A percentile compares a stretch with the other conserved stretches of the same genome.
These are phyloP conservation scores for Speoplatyrhinus poulsoni DNA, from an alignment of 2,113 vertebrate species.

Conservation along the genomic window DNA sequence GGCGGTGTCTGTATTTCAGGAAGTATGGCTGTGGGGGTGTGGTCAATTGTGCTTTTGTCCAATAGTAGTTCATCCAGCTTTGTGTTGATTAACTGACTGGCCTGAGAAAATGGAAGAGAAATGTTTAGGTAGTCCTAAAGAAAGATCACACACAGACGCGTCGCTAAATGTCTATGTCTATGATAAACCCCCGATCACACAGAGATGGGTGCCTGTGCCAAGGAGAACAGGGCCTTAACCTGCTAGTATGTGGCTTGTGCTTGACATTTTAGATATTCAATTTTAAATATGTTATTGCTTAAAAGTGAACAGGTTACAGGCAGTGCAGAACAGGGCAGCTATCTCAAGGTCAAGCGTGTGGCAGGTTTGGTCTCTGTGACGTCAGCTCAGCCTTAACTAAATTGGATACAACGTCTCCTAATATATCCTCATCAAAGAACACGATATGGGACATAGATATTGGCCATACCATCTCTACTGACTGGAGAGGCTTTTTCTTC, in stretches of 20 bases:
- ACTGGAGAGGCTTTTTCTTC: conserved; percentile 86
- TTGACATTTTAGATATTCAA: too few species aligned
- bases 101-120: neutral
- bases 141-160: neutral
- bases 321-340: too few species aligned
- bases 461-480: conserved; percentile 80
- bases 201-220: too few species aligned
- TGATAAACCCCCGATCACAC: too few species aligned
- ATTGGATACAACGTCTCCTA: too few species aligned
- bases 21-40: conserved; percentile 37
- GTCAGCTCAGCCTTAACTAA: too few species aligned
- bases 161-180: neutral
- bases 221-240: too few species aligned
- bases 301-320: too few species aligned
- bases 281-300: too few species aligned
- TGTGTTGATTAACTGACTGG: conserved; percentile 13
- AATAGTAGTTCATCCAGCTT: conserved; percentile 21
- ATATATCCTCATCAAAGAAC: too few species aligned
- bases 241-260: neutral
- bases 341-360: too few species aligned
- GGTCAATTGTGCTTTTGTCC: conserved; percentile 30
- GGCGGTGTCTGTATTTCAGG: conserved; percentile 75
- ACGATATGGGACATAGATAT: neutral
- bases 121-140: neutral
- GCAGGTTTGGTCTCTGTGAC: too few species aligned